Base-by-base conservation (phyloP, 1,140 invertebrate genomes). In the Lepidurus apus region DNA sequence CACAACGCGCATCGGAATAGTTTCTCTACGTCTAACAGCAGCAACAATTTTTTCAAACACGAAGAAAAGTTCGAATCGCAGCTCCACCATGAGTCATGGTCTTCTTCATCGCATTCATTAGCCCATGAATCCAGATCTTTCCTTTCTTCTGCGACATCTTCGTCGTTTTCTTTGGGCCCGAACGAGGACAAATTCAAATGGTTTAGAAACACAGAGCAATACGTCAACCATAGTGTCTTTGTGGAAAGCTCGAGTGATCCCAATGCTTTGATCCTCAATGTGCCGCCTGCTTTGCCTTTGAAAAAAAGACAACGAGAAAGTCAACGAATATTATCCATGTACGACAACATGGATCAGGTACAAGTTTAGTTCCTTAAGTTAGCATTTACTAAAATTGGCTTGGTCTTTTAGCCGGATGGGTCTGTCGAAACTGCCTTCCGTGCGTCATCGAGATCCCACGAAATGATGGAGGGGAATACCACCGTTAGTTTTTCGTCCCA, bases 261-360 rank as follows among this genome's bases (percentile, higher is more conserved):
- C 53, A 75, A 76, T 34, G 78, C 79, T 43, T 77, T 77, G 21
- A 75, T 80, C 11, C 21, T 65, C 21, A 21, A 73, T 34, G 75
- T 80, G 3, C 91, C 91, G 21, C 91, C 91, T 3, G 90, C 91
- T 2, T 85, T 92, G 80, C 91, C 91, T 42, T 87, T 86, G 26
- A 90, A 92, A 74, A 81, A 84, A 88, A 88, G 86, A 43, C 82
- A 85, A 21, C 83, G 85, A 79, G 87, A 86, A 82, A 65, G 53
- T 65, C 88, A 90, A 80, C 84, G 91, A 73, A 87, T 90, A 75
- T 88, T 89, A n/a, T 92, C 91, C 44, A 91, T 91, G 75, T 92
- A 92, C 83, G 92, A 93, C 84, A 92, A 93, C 83, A 88, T 91
- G 79, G 34, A 80, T 81, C 17, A 83, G 79, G 79, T 81, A 80